phyloP scores from a whole-genome alignment of 2,113 vertebrate genomes.

The Gopherus evgoodei region DNA sequence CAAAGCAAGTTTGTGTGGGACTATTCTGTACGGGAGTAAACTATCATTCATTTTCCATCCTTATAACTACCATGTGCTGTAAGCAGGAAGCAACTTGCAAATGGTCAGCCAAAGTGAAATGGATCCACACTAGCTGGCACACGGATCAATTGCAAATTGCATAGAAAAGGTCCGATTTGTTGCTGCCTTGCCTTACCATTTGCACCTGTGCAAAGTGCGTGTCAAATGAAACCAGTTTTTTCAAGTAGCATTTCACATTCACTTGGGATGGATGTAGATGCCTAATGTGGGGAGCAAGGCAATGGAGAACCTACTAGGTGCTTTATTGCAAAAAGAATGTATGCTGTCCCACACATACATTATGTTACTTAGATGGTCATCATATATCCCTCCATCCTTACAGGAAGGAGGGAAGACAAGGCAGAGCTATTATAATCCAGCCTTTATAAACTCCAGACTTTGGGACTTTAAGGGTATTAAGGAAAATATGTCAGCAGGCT shows the following conservation, averaged over 20 bases:
- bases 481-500: background rate
- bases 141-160: conserved; percentile 58
- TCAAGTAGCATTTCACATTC: fast-evolving
- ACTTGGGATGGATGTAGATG: background rate
- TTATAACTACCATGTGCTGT: conserved; percentile 18
- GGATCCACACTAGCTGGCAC: conserved; percentile 53
- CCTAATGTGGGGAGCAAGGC: background rate
- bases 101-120: conserved; percentile 57
- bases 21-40: conserved; percentile 31
- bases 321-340: fast-evolving
- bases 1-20: conserved; percentile 8
- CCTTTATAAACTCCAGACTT: background rate
- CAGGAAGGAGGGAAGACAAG: background rate
- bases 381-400: background rate
- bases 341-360: fast-evolving
- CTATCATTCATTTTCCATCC: conserved; percentile 28
- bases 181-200: conserved; percentile 24
- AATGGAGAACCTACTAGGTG: background rate
- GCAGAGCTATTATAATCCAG: background rate
- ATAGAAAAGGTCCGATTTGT: conserved; percentile 45
- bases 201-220: background rate
- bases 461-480: background rate
- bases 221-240: background rate
- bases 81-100: conserved; percentile 60
- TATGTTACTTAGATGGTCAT: fast-evolving